Evolutionary conservation across 1,140 invertebrate species (phyloP), one percentile per base, ranked within the genome.

Genomic region (Cotesia chilonis): DNA sequence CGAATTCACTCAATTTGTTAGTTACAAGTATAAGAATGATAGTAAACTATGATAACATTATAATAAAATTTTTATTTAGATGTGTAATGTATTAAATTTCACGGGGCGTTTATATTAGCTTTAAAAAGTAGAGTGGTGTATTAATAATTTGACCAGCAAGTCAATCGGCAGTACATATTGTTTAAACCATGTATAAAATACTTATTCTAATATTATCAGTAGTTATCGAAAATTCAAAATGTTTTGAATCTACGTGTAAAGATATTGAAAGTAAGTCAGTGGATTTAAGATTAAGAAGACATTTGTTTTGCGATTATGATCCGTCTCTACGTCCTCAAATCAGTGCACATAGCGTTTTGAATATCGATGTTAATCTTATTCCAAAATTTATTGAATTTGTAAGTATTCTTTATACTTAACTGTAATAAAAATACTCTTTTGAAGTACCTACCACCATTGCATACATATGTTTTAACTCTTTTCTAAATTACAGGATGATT

Each of bases 311-410:
- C 61, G 85, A 87, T 51, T 90, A 90, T 74, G 88, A 90, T 69
- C 77, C 73, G 2, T 80, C 76, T 3, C 73, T 89, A 0, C 83
- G 89, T 51, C 89, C 89, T 0, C 78, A 83, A 12, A 6, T 70
- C 0, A 73, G 83, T n/a, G 81, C 86, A 59, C 76, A 79, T 10
- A 82, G 79, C 3, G 72, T 82, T 0, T 86, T 87, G 1, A 83
- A 79, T 5, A 85, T 91, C 2, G 75, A 77, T 0, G 68, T 90
- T n/a, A 75, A 76, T 3, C 20, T 90, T 1, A 76, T 85, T 20
- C 81, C 90, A 3, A 88, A 87, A 74, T 83, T 88, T 51, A 81
- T 90, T 63, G 81, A 87, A 69, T 86, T 90, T 63, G 90, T 91
- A 84, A 88, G 89, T 74, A 57, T 47, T 57, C 60, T 74, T 76